Conservation (phyloP, 2,888 invertebrate genomes). For the Dastarcus helophoroides region DNA sequence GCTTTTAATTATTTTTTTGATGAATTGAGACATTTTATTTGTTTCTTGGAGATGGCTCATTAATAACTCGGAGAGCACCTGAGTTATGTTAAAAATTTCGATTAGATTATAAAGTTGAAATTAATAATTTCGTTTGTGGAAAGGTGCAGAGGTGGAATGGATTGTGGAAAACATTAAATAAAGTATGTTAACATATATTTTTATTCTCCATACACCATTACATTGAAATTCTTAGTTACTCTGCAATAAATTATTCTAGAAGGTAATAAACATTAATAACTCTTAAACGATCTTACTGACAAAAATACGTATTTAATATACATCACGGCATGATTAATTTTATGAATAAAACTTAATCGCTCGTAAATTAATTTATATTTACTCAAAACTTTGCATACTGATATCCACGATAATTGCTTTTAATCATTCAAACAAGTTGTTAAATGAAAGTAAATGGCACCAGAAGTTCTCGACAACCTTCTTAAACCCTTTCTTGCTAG, state of each 20-base stretch:
- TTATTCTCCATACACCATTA: no score
- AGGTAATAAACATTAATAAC: slow-evolving; percentile 11
- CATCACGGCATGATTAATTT: slow-evolving; percentile 10
- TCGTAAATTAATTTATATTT: slow-evolving; percentile 12
- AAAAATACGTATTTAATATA: slow-evolving; percentile 11
- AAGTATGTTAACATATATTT: no score
- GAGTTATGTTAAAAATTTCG: no score
- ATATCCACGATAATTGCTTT: not conserved
- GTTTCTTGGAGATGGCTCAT: no score
- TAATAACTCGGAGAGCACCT: no score
- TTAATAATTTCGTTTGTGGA: no score
- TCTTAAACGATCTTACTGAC: slow-evolving; percentile 11
- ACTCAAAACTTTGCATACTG: slow-evolving; percentile 1
- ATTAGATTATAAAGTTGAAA: no score
- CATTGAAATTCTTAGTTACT: no score
- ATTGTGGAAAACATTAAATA: no score
- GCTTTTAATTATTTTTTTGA: no score
- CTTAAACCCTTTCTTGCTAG: not conserved
- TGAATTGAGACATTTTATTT: no score
- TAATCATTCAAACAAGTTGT: not conserved
- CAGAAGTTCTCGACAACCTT: not conserved
- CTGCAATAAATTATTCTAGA: slow-evolving; percentile 4
- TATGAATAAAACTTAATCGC: slow-evolving; percentile 9
- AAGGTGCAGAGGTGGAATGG: no score
- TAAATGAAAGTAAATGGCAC: slow-evolving; percentile 1